Percentiles rank a stretch among this genome's conserved stretches.
These are phyloP conservation scores for Cricetomys ansorgei DNA, from an alignment of 2,113 vertebrate genomes.

Conservation along the genomic window DNA sequence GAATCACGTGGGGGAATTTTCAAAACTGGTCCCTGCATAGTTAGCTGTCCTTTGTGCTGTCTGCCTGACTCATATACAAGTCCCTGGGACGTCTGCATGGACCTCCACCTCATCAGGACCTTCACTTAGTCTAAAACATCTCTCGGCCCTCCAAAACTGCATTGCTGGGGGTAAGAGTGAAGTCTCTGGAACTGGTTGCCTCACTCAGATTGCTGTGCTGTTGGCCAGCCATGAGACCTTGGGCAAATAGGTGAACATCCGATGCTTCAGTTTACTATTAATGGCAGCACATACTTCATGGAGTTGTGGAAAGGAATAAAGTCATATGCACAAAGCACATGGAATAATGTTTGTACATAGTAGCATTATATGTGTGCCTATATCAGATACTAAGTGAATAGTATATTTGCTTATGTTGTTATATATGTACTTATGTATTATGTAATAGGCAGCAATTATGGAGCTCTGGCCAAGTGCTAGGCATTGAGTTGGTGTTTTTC, in stretches of 20 bases:
- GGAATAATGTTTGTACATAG: background rate
- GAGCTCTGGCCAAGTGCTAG: background rate
- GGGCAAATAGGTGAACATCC: background rate
- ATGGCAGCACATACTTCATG: background rate
- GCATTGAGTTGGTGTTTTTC: background rate
- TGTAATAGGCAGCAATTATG: background rate
- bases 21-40: background rate
- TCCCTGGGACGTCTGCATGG: background rate
- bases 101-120: too few relatives aligned
- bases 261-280: background rate
- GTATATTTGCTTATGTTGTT: background rate
- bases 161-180: background rate
- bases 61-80: background rate
- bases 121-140: accelerated
- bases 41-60: background rate
- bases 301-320: background rate
- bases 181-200: background rate
- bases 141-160: background rate
- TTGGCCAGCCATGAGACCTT: background rate
- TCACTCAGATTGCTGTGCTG: background rate
- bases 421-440: background rate
- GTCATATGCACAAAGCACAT: background rate
- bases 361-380: background rate
- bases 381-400: background rate
- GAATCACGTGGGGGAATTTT: background rate